These are phyloP conservation scores for Candoia aspera DNA, from an alignment of 2,113 vertebrate species.

Conservation along the genomic window DNA sequence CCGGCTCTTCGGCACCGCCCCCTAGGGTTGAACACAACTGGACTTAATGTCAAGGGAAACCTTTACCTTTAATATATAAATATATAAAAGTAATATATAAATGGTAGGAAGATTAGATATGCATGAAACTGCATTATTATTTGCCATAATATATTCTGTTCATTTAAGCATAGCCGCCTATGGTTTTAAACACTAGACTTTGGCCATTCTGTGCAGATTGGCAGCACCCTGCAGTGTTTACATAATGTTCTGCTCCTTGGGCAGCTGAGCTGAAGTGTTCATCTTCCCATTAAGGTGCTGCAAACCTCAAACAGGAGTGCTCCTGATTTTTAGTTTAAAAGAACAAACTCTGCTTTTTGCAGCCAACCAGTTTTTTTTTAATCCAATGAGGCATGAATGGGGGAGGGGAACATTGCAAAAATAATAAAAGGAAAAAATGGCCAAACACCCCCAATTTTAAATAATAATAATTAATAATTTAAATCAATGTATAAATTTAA, in stretches of 20 bases:
- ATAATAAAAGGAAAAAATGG: no score
- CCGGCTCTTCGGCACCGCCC: no score
- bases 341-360: not conserved
- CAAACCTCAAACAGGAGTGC: no score
- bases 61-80: no score
- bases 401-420: not conserved
- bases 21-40: no score
- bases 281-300: not conserved
- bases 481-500: not conserved
- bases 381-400: not conserved
- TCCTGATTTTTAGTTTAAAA: not conserved
- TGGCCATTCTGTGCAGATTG: not conserved
- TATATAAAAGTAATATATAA: not conserved
- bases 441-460: not conserved
- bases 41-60: no score
- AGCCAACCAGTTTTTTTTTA: not conserved
- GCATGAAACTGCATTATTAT: not conserved
- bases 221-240: not conserved
- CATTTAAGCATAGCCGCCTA: not conserved
- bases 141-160: not conserved
- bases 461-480: not conserved
- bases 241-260: not conserved
- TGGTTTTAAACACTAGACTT: not conserved
- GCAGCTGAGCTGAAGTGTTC: not conserved
- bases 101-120: not conserved